Evolutionary conservation across 92 coral and sea anemone genomes (phyloP), one percentile per base, ranked within the genome.

Genomic region (Metridium senile): DNA sequence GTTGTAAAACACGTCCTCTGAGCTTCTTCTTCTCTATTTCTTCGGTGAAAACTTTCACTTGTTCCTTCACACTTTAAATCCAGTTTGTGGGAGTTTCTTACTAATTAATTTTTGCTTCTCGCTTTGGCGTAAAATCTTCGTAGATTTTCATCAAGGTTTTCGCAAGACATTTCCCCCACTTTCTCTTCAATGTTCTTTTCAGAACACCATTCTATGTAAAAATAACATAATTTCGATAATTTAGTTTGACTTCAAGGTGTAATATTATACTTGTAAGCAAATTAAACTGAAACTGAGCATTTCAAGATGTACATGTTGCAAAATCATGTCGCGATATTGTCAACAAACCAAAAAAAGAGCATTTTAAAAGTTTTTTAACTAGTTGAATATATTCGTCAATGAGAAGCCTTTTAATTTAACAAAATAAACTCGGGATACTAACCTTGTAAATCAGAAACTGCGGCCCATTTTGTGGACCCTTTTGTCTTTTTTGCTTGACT

Each of bases 91-190:
- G n/a, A n/a, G n/a, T n/a, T n/a, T n/a, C n/a, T n/a, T n/a, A n/a
- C n/a, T n/a, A n/a, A n/a, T n/a, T n/a, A n/a, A n/a, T 61, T 66
- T 64, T 70, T 68, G 75, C 67, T 74, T 1, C 82, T 17, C 17
- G 80, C 88, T 62, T 87, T 82, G 13, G 83, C 92, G 63, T 88
- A 88, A 52, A 88, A 83, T 66, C 71, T 77, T 1, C 54, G 25
- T 4, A 78, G 54, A 45, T n/a, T n/a, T n/a, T n/a, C n/a, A n/a
- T n/a, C n/a, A n/a, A n/a, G n/a, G n/a, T n/a, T n/a, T n/a, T n/a
- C n/a, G n/a, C n/a, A n/a, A n/a, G n/a, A n/a, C n/a, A n/a, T n/a
- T n/a, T n/a, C n/a, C n/a, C n/a, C 11, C 58, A 82, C 82, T 1
- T 76, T 59, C 58, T 87, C 70, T 45, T 45, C 51, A 45, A 45